phyloP scores from a whole-genome alignment of 1,140 invertebrate genomes.

The Sarcophaga peregrina region DNA sequence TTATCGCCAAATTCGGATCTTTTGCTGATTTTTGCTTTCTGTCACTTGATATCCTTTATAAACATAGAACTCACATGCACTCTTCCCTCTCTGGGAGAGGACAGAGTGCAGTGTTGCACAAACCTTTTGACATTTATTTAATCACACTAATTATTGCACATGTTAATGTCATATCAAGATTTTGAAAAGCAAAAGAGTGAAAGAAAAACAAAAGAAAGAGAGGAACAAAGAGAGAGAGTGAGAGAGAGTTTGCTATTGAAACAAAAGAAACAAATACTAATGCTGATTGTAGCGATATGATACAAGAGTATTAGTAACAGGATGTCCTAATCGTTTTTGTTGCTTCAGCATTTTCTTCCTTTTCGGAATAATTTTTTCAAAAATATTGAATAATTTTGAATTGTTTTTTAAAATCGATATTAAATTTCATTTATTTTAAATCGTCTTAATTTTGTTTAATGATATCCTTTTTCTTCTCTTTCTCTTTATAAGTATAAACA shows the following conservation, averaged over 20 bases:
- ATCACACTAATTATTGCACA: constrained; percentile 32
- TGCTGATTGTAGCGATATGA: not conserved
- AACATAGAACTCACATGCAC: not conserved
- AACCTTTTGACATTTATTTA: constrained; percentile 30
- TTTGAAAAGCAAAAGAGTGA: not conserved
- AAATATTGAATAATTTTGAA: not conserved
- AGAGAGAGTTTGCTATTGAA: not conserved
- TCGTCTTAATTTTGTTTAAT: too few relatives aligned
- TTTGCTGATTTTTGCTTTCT: constrained; percentile 33
- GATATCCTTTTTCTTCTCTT: too few relatives aligned
- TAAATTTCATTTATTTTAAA: too few relatives aligned
- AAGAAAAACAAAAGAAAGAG: not conserved
- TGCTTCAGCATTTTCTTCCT: not conserved
- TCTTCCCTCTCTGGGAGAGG: too few relatives aligned
- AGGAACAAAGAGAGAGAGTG: too few relatives aligned
- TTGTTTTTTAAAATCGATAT: not conserved
- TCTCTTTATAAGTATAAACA: too few relatives aligned
- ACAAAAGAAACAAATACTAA: not conserved
- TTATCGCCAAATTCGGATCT: constrained; percentile 32
- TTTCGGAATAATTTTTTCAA: not conserved
- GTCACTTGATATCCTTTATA: constrained; percentile 19
- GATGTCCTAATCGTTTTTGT: not conserved
- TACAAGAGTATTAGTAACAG: constrained; percentile 1
- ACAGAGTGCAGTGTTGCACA: not conserved
- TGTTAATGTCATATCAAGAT: constrained; percentile 11